These are phyloP conservation scores for Meta bourneti DNA, from an alignment of 2,888 invertebrate species.

Conservation along the genomic window DNA sequence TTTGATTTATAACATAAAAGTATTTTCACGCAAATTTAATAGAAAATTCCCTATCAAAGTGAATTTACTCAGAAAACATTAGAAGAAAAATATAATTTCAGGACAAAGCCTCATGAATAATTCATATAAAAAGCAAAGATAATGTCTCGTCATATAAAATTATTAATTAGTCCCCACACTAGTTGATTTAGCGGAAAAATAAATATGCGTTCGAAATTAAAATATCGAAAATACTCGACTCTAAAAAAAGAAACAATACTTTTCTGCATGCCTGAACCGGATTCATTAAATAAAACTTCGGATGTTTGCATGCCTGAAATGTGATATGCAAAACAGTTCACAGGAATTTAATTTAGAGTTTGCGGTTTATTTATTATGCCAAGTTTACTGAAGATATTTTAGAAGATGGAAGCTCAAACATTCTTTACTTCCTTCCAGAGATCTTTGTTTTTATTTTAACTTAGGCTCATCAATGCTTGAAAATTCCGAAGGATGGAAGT, in stretches of 20 bases:
- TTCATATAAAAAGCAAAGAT: background rate
- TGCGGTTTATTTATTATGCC: constrained; percentile 25
- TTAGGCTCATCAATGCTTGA: background rate
- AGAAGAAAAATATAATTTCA: no score
- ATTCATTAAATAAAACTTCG: constrained; percentile 25
- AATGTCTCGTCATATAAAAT: background rate
- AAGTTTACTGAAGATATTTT: constrained; percentile 33
- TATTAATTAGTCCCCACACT: background rate
- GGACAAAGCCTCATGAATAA: no score
- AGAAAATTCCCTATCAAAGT: no score
- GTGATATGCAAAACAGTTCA: constrained; percentile 43
- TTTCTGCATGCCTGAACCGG: constrained; percentile 13
- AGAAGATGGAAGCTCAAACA: constrained; percentile 3
- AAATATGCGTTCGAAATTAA: background rate
- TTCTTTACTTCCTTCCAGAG: background rate
- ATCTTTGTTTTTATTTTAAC: background rate
- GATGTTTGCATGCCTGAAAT: constrained; percentile 31
- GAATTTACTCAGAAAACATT: no score
- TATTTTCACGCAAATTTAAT: no score
- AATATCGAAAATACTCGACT: background rate
- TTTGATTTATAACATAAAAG: no score
- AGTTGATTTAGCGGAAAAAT: background rate
- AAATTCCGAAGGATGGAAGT: background rate
- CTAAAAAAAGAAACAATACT: background rate
- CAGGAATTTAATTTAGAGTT: constrained; percentile 42